These are phyloP conservation scores for Cotesia congregata DNA, from an alignment of 2,888 invertebrate species.

Conservation along the genomic window DNA sequence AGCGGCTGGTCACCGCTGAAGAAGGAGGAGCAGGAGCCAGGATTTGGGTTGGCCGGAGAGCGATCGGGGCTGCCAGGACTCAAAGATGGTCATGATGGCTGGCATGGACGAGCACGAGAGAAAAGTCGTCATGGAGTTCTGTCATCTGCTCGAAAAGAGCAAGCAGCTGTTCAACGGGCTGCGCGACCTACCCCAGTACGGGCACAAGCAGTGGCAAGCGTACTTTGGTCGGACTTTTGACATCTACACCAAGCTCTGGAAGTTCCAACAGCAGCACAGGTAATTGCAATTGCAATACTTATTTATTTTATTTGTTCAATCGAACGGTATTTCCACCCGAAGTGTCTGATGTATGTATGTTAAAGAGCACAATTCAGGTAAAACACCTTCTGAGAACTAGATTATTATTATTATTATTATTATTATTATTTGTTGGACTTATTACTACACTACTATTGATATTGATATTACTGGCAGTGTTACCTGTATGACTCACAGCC, in stretches of 20 bases:
- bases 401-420: too few species aligned
- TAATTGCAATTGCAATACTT: conserved; percentile 57
- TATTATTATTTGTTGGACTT: neutral
- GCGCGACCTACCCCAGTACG: conserved; percentile 96
- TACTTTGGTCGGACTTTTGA: conserved; percentile 98
- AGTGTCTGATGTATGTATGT: too few species aligned
- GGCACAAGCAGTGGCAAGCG: conserved; percentile 97
- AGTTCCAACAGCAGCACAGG: conserved; percentile 97
- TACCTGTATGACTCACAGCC: conserved; percentile 19
- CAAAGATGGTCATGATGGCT: conserved; percentile 82
- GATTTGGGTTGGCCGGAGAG: neutral
- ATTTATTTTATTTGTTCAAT: too few species aligned
- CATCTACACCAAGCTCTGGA: conserved; percentile 97
- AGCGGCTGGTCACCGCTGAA: conserved; percentile 44
- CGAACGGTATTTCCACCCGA: too few species aligned
- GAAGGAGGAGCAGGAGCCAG: conserved; percentile 45
- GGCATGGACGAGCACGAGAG: conserved; percentile 89
- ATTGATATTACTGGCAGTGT: neutral
- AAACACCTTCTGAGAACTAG: too few species aligned
- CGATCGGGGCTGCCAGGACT: conserved; percentile 48
- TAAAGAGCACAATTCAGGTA: too few species aligned
- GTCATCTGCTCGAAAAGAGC: conserved; percentile 95
- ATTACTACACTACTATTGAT: neutral
- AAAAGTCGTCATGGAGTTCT: conserved; percentile 95
- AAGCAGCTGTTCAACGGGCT: conserved; percentile 97